These are phyloP conservation scores for Cephus cinctus DNA, from an alignment of 1,140 invertebrate genomes.

Conservation along the genomic window DNA sequence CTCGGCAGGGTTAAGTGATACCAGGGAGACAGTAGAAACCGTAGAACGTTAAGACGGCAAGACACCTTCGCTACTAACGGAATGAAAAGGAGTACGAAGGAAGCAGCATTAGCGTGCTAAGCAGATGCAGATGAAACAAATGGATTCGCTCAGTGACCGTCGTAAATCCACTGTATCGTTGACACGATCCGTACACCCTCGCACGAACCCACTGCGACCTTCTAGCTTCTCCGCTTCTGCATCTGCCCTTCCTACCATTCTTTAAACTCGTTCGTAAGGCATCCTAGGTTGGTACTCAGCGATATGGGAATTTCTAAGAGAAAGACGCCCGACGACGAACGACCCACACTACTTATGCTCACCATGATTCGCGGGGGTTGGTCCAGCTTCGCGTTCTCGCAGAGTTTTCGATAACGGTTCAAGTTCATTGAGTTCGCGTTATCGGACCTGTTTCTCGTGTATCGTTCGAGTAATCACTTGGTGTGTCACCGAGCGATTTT, in stretches of 20 bases:
- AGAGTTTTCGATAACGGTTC: too few species aligned
- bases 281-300: not conserved
- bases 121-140: slow-evolving; percentile 53
- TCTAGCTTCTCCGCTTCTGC: slow-evolving; percentile 10
- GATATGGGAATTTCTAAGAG: not conserved
- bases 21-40: too few species aligned
- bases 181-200: slow-evolving; percentile 49
- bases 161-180: slow-evolving; percentile 50
- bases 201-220: slow-evolving; percentile 38
- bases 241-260: not conserved
- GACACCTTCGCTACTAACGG: not conserved
- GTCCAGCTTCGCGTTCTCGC: too few species aligned
- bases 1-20: too few species aligned
- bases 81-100: slow-evolving; percentile 4
- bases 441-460: not conserved
- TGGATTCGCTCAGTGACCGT: slow-evolving; percentile 48
- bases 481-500: not conserved
- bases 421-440: too few species aligned
- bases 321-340: too few species aligned
- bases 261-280: not conserved
- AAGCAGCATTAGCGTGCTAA: slow-evolving; percentile 47
- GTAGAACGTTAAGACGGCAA: not conserved
- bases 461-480: not conserved
- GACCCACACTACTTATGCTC: too few species aligned
- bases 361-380: too few species aligned